Percentiles rank a stretch among this genome's conserved stretches.
Evolutionary conservation across 2,888 invertebrate species (phyloP).

Genomic region (Cephus spinipes): DNA sequence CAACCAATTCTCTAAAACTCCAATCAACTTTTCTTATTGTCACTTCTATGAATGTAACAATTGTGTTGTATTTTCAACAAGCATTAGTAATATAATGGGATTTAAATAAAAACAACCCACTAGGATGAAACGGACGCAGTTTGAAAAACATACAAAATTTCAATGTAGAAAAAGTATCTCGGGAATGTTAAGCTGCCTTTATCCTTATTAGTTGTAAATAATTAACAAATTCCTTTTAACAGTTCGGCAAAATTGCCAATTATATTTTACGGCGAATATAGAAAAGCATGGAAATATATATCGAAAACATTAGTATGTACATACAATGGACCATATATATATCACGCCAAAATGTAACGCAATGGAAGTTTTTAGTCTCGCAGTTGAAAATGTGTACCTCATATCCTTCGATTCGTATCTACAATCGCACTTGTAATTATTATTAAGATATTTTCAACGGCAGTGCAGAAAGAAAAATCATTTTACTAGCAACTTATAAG

Average conservation of each 20-base stretch:
- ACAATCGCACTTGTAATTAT: background rate
- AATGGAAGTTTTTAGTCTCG: background rate
- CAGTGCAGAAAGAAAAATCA: background rate
- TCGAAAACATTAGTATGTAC: background rate
- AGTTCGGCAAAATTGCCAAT: background rate
- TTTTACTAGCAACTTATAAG: background rate
- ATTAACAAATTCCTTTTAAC: background rate
- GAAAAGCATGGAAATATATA: background rate
- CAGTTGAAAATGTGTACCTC: background rate
- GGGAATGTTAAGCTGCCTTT: background rate
- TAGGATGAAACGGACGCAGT: background rate
- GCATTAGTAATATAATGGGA: background rate
- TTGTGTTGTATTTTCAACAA: background rate
- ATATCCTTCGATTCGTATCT: background rate
- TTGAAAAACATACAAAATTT: background rate
- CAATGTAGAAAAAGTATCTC: background rate
- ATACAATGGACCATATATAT: background rate
- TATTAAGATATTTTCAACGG: background rate
- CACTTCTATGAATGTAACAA: background rate
- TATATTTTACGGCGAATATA: background rate
- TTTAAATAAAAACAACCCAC: background rate
- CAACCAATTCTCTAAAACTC: background rate
- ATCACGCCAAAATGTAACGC: background rate
- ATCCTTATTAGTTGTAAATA: background rate
- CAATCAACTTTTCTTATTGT: background rate